Evolutionary conservation across 2,113 vertebrate species (phyloP).

Genomic region (Speoplatyrhinus poulsoni): DNA sequence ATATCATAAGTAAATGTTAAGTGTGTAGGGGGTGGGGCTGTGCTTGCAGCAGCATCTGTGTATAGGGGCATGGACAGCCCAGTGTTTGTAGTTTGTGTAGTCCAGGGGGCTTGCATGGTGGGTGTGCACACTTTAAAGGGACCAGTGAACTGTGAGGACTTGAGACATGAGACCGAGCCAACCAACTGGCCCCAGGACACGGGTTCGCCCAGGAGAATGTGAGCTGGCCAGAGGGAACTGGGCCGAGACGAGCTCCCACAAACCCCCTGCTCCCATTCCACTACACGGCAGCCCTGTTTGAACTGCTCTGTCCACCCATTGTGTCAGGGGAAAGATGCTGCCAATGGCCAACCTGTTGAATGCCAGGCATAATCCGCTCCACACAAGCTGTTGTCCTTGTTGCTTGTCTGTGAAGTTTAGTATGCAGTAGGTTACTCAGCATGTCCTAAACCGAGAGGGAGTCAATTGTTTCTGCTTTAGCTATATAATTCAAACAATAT

Average conservation of each 20-base stretch:
- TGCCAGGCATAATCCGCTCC: slow-evolving; percentile 28
- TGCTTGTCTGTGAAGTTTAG: neutral
- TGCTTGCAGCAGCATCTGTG: slow-evolving; percentile 10
- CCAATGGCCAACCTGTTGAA: slow-evolving; percentile 17
- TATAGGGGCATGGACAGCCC: slow-evolving; percentile 46
- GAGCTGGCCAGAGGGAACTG: slow-evolving; percentile 63
- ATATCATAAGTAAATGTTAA: slow-evolving; percentile 45
- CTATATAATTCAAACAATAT: slow-evolving; percentile 3
- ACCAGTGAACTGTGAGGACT: slow-evolving; percentile 80
- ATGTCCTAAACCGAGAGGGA: neutral
- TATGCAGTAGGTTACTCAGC: neutral
- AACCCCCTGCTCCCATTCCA: slow-evolving; percentile 52
- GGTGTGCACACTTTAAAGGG: slow-evolving; percentile 78
- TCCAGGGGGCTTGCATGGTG: slow-evolving; percentile 63
- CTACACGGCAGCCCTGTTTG: slow-evolving; percentile 15
- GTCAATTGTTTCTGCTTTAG: no score
- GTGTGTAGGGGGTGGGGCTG: slow-evolving; percentile 13
- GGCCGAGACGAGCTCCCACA: slow-evolving; percentile 69
- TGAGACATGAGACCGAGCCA: slow-evolving; percentile 76
- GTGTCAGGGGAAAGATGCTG: slow-evolving; percentile 30
- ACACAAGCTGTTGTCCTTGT: neutral
- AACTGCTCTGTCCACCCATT: slow-evolving; percentile 2
- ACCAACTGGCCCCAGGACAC: slow-evolving; percentile 73
- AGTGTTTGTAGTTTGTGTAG: slow-evolving; percentile 73
- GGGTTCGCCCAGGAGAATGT: slow-evolving; percentile 72